Evolutionary conservation across 2,888 invertebrate species (phyloP).

Genomic region (Catocala fraxini): DNA sequence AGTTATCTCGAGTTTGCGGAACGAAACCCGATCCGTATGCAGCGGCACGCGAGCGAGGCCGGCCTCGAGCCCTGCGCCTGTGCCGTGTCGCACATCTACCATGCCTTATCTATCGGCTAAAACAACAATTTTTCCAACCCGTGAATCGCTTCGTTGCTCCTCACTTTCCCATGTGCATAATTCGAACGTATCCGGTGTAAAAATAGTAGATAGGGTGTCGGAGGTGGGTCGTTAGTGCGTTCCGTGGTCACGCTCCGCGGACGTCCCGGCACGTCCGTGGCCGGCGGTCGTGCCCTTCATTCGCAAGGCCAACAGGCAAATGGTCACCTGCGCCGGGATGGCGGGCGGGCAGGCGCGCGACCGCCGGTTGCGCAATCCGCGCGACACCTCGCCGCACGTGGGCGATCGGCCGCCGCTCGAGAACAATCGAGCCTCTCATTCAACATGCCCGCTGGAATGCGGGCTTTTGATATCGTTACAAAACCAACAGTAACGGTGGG

Average conservation of each 20-base stretch:
- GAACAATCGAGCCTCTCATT: constrained; percentile 79
- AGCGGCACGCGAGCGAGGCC: constrained; percentile 79
- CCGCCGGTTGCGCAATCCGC: constrained; percentile 72
- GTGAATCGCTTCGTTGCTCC: constrained; percentile 45
- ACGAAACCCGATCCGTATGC: constrained; percentile 81
- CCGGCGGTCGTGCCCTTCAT: constrained; percentile 57
- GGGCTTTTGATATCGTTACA: constrained; percentile 82
- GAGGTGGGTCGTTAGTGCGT: constrained; percentile 36
- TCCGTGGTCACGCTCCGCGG: constrained; percentile 55
- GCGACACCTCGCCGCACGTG: constrained; percentile 68
- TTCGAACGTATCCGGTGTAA: constrained; percentile 27
- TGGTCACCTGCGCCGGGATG: constrained; percentile 68
- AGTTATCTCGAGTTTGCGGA: constrained; percentile 85
- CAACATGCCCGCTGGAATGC: constrained; percentile 77
- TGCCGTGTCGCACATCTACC: constrained; percentile 45
- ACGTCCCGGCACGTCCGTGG: constrained; percentile 51
- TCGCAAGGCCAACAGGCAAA: constrained; percentile 67
- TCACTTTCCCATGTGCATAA: constrained; percentile 53
- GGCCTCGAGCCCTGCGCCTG: constrained; percentile 54
- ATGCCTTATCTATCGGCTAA: constrained; percentile 38
- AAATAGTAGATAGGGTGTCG: constrained; percentile 33
- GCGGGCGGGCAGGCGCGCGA: constrained; percentile 48
- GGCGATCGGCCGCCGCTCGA: constrained; percentile 64
- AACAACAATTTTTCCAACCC: constrained; percentile 48
- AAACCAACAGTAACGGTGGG: constrained; percentile 79